Conservation (phyloP, 2,888 invertebrate species). For the Diarsia rubi region DNA sequence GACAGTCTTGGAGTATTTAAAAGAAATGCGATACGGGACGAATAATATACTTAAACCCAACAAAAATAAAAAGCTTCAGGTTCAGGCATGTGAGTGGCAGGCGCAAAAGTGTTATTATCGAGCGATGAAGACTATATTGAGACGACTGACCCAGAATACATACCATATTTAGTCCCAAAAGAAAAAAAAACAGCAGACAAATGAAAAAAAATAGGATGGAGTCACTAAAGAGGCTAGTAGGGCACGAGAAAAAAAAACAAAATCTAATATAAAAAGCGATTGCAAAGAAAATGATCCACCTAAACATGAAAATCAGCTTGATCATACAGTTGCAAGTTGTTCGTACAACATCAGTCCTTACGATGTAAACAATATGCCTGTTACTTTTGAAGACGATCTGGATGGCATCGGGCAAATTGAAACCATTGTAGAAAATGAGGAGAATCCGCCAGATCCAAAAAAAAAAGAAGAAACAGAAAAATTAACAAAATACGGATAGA, state of each 20-base stretch:
- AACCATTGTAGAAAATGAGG: too few species aligned
- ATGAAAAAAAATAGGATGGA: neutral
- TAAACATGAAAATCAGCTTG: slow-evolving; percentile 5
- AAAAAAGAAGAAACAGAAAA: too few species aligned
- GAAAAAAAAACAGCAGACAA: neutral
- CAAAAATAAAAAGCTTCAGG: neutral
- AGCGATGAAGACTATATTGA: slow-evolving; percentile 6
- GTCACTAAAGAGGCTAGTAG: neutral
- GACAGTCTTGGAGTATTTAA: neutral
- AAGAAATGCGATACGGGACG: neutral
- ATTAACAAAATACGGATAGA: too few species aligned
- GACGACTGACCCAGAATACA: slow-evolving; percentile 1
- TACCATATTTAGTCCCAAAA: neutral
- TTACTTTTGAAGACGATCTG: too few species aligned
- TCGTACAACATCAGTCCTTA: slow-evolving; percentile 8
- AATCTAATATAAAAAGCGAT: neutral
- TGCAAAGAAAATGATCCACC: slow-evolving; percentile 1
- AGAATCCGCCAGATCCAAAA: too few species aligned
- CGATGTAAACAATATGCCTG: too few species aligned
- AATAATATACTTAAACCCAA: neutral
- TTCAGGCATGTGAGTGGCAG: too few species aligned
- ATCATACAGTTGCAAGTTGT: neutral
- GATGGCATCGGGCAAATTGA: too few species aligned
- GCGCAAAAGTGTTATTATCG: slow-evolving; percentile 1
- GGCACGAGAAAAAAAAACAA: neutral